Base-by-base conservation (phyloP, 2,888 invertebrate genomes). In the Patella ulyssiponensis region DNA sequence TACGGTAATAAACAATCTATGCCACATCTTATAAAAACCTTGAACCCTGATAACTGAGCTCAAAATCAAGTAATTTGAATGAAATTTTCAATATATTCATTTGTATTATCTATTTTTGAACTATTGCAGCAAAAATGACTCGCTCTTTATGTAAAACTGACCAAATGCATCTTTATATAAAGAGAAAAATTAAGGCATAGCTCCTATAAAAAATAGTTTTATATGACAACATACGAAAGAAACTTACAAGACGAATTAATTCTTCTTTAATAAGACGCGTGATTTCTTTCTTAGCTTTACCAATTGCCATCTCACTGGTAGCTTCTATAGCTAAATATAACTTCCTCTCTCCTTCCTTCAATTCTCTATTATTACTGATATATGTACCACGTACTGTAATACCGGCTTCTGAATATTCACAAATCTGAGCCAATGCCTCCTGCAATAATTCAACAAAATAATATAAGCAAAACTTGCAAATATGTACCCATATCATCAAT, bases 321-420 rank as follows among this genome's bases (percentile, higher is more conserved):
- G 98, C 98, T 91, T 99, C 99, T 86, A 99, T 98, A n/a, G 98
- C 98, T 84, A 99, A 94, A 92, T 98, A 99, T 0, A 99, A 93
- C 90, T 98, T 99, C 27, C 98, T 93, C 88, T 99, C 99, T 4
- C 89, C 90, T 75, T 88, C 88, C 80, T 90, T 88, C 9, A 90
- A 89, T 91, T 98, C 97, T 77, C 97, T 97, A 79, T 98, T 98
- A 1, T 96, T 94, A 0, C 95, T 95, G 90, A 97, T 97, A 87
- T 93, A 94, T 0, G 98, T 98, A n/a, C 99, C 99, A 70, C 99
- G 94, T 0, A 99, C 99, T 0, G 99, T 98, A 81, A 99, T 96
- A 58, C 99, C 99, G 0, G 99, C 99, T 92, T 99, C 99, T 0
- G 98, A 98, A 92, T 98, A 99, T 92, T 99, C 99, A 73, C 98